Base-by-base conservation (phyloP, 2,113 vertebrate species). In the Mixornis gularis region DNA sequence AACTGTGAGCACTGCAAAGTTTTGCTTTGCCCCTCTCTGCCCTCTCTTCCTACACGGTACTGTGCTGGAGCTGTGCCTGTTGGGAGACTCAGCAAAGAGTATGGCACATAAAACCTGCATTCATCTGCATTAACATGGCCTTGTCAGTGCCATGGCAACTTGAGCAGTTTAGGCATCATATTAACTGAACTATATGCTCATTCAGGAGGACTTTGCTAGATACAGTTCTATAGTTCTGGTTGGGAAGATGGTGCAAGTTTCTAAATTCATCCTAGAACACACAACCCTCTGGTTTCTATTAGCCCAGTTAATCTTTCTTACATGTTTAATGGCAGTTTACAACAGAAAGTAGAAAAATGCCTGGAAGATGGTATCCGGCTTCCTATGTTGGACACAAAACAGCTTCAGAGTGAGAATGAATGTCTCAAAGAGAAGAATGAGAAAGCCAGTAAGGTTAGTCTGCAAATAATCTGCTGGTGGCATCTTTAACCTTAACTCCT, bases 281-380 rank as follows among this genome's bases (percentile, higher is more conserved):
- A 34, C 19, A 62, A 13, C 9, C 17, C 13, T 74, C 49, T 62
- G 17, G 10, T 55, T 93, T 88, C 63, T 62, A 3, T 56, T 46
- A 81, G 25, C 2, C 3, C 49, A 51, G 44, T 65, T 69, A 71
- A 69, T 55, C 68, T 87, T 86, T 79, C 49, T 90, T 70, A 87
- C 24, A 52, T 84, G 80, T 94, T 96, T 56, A 92, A 91, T 87
- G 94, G n/a, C 86, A 99, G 99, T 80, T 96, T 99, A 84, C 98
- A 99, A 85, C 98, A 99, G 89, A 99, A 99, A 95, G 99, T 99
- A 77, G 98, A 99, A 97, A 98, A 98, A 96, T 99, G 99, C 95
- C 96, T 99, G 89, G 98, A 98, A 93, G 99, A 99, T 72, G 99
- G 99, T 12, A 98, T 99, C 41, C 98, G 99, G 64, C 97, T 99